phyloP scores from a whole-genome alignment of 2,113 vertebrate species.

The Pelmatolapia mariae region DNA sequence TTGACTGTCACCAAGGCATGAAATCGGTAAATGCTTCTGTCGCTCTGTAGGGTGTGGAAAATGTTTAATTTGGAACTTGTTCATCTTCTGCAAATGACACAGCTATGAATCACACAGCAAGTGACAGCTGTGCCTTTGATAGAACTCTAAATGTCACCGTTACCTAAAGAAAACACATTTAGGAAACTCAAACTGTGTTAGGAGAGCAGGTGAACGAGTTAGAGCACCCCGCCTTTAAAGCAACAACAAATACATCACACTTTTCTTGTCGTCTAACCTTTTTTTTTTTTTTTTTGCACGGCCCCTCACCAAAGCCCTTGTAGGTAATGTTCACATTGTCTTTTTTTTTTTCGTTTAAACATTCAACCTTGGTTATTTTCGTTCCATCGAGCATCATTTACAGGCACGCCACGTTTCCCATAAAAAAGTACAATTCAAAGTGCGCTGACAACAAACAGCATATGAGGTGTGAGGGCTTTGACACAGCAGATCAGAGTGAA shows the following conservation, averaged over 20 bases:
- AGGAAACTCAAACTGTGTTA: background rate
- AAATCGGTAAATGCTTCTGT: background rate
- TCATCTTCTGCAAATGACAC: background rate
- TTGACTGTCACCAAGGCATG: background rate
- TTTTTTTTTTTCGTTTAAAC: fast-evolving
- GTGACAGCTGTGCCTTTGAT: background rate
- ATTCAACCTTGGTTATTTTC: background rate
- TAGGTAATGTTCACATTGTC: background rate
- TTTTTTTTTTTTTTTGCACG: background rate
- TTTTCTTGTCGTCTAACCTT: background rate
- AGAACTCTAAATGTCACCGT: background rate
- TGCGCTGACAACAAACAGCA: slow-evolving; percentile 19
- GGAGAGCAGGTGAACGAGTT: background rate
- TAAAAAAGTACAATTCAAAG: background rate
- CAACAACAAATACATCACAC: background rate
- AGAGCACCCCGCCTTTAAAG: background rate
- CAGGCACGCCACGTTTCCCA: background rate
- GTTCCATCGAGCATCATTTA: background rate
- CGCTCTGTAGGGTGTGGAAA: background rate
- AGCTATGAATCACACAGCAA: background rate
- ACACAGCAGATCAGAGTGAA: slow-evolving; percentile 41
- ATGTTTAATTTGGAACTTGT: background rate
- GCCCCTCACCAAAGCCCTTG: background rate
- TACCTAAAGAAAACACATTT: background rate
- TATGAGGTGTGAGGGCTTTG: slow-evolving; percentile 17